Evolutionary conservation across 2,888 invertebrate genomes (phyloP), one percentile per base, ranked within the genome.

Genomic region (Trisateles emortualis): DNA sequence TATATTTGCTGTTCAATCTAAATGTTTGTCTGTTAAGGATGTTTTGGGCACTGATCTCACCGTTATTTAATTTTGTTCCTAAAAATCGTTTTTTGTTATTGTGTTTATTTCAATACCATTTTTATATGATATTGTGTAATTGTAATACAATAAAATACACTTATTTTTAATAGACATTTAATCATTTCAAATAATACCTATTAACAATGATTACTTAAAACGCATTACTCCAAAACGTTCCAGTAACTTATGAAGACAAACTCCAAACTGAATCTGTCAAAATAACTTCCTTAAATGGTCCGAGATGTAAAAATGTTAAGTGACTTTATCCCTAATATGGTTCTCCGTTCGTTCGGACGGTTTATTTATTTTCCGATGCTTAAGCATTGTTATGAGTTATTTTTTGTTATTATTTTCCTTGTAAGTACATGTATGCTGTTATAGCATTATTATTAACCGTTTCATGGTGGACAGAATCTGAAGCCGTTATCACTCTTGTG

Each of bases 1-100:
- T 61, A 62, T 73, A 74, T 74, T 71, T 53, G 48, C 50, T 66
- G 59, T 66, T 70, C 64, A 64, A 74, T 72, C 62, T 62, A 61
- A 73, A 59, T 54, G 64, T 53, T 9, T 42, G 52, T 41, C 39
- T 50, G 19, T 40, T 24, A 36, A 40, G 26, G 42, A 17, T 13
- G 46, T 39, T 40, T 10, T 26, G 11, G 24, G 13, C 39, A 4
- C 8, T 26, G 3, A 19, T 36, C 17, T 36, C 19, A 19, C 1
- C 1, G 17, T n/a, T 36, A 19, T 17, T 36, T n/a, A n/a, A n/a
- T n/a, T n/a, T n/a, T 36, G 1, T 36, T n/a, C 17, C 19, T 16
- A 2, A n/a, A 16, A 33, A 32, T 32, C 11, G 6, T 14, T 33
- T 33, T 9, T 1, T 19, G 19, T 19, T 19, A 19, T 19, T 33